These are phyloP conservation scores for Orchesellides sinensis DNA, from an alignment of 2,888 invertebrate species.

Conservation along the genomic window DNA sequence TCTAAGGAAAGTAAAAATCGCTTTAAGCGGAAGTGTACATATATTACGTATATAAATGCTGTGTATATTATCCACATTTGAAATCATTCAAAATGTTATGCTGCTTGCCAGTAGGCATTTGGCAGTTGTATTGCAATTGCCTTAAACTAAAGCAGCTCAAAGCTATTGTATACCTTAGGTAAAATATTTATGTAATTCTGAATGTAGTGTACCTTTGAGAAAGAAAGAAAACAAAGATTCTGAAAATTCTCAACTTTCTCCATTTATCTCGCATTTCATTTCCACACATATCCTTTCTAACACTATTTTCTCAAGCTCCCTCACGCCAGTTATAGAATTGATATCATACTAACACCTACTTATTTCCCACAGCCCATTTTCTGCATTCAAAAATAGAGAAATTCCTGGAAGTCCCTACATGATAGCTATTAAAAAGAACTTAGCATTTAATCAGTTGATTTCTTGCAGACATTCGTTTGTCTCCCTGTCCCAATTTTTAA, in stretches of 20 bases:
- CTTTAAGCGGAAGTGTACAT: no score
- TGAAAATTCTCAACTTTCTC: slow-evolving; percentile 19
- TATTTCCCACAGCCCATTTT: no score
- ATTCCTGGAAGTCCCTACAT: background rate
- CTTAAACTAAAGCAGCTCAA: no score
- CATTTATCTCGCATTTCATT: slow-evolving; percentile 17
- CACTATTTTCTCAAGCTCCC: no score
- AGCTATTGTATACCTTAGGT: background rate
- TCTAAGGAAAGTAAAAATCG: no score
- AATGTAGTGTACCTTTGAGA: no score
- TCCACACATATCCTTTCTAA: background rate
- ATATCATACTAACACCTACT: no score
- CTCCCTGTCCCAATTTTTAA: background rate
- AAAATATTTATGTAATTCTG: no score
- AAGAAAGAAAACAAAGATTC: no score
- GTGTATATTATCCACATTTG: background rate
- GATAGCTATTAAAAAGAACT: background rate
- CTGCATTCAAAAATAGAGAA: background rate
- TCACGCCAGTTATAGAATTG: no score
- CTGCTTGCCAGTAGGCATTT: background rate
- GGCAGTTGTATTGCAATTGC: no score
- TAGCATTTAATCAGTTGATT: background rate
- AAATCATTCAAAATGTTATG: background rate
- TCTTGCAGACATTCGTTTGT: background rate
- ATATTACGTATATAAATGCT: no score